These are phyloP conservation scores for Tarsius wallacei DNA, from an alignment of 2,797 vertebrate species.

Conservation along the genomic window DNA sequence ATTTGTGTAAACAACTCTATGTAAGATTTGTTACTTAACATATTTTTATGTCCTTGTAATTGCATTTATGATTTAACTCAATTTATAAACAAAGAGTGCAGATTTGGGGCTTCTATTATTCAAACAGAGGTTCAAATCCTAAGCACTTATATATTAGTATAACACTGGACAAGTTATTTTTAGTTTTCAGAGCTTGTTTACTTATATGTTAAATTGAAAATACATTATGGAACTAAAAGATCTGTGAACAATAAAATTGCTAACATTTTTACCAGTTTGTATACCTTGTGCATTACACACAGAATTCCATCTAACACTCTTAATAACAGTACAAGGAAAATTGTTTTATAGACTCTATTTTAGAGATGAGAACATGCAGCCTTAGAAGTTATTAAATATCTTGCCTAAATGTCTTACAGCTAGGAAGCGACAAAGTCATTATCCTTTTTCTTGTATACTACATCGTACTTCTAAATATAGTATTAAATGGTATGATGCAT, in stretches of 20 bases:
- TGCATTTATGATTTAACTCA: background rate
- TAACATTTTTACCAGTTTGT: background rate
- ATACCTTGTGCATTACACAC: background rate
- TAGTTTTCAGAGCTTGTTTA: background rate
- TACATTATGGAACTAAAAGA: background rate
- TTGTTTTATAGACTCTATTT: background rate
- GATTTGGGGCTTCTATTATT: background rate
- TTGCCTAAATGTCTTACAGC: background rate
- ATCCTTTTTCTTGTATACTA: background rate
- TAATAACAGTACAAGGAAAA: background rate
- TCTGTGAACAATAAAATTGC: slow-evolving; percentile 11
- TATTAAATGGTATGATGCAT: background rate
- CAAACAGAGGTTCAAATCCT: background rate
- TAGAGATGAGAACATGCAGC: background rate
- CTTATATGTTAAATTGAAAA: background rate
- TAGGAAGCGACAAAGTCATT: background rate
- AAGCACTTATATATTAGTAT: background rate
- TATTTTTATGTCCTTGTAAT: background rate
- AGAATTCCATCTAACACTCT: background rate
- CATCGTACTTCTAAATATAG: background rate
- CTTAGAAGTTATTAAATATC: background rate
- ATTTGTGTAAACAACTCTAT: background rate
- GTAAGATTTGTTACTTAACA: background rate
- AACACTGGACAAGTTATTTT: background rate
- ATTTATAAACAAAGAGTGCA: background rate